Base-by-base conservation (phyloP, 2,888 invertebrate genomes). In the Odontothrips loti region DNA sequence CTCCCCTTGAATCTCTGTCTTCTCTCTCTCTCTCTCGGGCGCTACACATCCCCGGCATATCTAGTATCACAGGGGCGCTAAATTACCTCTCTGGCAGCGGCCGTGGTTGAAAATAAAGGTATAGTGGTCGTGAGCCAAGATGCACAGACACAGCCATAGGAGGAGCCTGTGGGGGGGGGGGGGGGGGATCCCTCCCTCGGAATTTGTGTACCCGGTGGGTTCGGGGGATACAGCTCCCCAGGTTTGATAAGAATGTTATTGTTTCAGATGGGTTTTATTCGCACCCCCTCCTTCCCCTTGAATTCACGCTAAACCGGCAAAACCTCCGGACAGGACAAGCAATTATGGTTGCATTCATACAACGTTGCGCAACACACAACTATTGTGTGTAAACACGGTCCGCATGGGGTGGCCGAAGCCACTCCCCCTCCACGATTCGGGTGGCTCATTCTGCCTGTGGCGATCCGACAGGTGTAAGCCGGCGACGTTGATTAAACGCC, bases 61-160 rank as follows among this genome's bases (percentile, higher is more conserved):
- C 68, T n/a, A 11, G 20, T 68, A 68, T 68, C 68, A 23, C 68
- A 68, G 68, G 68, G 68, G 68, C 23, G 68, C 23, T 68, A 23
- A 68, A 68, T 68, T 68, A 68, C 68, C 48, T 17, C n/a, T n/a
- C n/a, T n/a, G n/a, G n/a, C n/a, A n/a, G 51, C 51, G 15, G 68
- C n/a, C 68, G 4, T 23, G 68, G 68, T 11, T 68, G 23, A 23
- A 68, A 68, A 68, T 68, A 68, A 68, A 68, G 68, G 68, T 68
- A 68, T n/a, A 23, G 20, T 68, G 20, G 68, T 51, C 51, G 68
- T n/a, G n/a, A 68, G 68, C n/a, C 51, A 51, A n/a, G 20, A 8
- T 63, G 63, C 20, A n/a, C 20, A 63, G 51, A 15, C 15, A 51
- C 15, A 12, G 51, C 63, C 17, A n/a, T n/a, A 63, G 63, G 63